Conservation (phyloP, 35 echinoderm and acorn worm genomes). For the Anneissia japonica region DNA sequence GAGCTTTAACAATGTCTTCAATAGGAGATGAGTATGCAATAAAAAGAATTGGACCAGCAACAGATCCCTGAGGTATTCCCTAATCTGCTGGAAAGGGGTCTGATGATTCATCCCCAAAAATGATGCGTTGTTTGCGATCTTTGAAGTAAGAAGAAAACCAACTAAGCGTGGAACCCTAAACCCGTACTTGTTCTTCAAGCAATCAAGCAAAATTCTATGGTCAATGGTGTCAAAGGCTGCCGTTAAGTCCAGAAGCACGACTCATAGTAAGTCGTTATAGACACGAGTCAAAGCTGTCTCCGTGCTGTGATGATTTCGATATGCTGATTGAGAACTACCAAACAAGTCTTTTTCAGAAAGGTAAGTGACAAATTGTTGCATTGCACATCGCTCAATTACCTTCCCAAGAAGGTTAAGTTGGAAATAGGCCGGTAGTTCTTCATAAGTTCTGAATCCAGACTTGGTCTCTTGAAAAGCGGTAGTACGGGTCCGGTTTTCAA, state of each 20-base stretch:
- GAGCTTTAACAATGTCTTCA: too few species aligned
- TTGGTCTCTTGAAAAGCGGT: neutral
- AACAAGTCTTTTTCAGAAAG: neutral
- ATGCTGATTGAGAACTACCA: neutral
- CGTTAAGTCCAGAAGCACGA: neutral
- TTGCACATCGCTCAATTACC: neutral
- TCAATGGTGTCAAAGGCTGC: neutral
- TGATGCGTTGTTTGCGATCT: too few species aligned
- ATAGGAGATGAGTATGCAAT: too few species aligned
- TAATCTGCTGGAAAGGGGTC: too few species aligned
- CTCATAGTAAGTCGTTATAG: neutral
- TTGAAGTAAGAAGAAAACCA: too few species aligned
- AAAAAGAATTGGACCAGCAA: too few species aligned
- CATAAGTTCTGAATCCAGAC: neutral
- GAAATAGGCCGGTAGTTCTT: neutral
- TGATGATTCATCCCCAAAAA: too few species aligned
- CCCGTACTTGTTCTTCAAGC: neutral
- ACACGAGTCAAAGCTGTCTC: neutral
- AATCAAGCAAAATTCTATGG: neutral
- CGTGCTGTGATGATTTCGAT: neutral
- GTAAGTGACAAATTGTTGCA: neutral
- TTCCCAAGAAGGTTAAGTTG: neutral
- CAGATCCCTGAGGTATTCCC: too few species aligned
- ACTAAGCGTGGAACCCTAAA: too few species aligned
- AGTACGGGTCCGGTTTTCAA: too few species aligned